phyloP scores from a whole-genome alignment of 1,140 invertebrate species.

The Apis dorsata region DNA sequence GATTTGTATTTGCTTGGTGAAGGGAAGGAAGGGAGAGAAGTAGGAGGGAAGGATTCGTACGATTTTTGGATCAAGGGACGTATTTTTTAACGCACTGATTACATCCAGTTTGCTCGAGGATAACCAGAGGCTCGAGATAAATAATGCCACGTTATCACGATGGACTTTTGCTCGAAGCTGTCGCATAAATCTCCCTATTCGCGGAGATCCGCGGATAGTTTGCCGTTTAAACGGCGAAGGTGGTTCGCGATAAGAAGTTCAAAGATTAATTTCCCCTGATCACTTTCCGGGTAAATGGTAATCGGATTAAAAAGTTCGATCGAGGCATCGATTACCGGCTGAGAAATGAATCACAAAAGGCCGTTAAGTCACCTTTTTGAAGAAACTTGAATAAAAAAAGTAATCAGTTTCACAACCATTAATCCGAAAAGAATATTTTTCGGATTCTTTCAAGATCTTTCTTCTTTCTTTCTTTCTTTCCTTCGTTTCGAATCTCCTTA shows the following conservation, averaged over 20 bases:
- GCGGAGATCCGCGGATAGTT: constrained; percentile 18
- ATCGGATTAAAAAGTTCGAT: constrained; percentile 58
- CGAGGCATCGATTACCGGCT: constrained; percentile 27
- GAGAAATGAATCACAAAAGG: constrained; percentile 23
- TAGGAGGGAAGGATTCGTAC: no score
- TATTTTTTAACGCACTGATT: background rate
- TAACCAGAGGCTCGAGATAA: no score
- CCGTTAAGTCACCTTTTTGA: no score
- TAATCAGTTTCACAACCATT: background rate
- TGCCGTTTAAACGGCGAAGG: constrained; percentile 12
- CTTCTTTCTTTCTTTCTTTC: no score
- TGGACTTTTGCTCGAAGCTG: constrained; percentile 34
- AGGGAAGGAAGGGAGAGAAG: no score
- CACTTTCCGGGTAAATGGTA: constrained; percentile 38
- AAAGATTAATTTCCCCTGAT: constrained; percentile 52
- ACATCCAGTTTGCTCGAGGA: background rate
- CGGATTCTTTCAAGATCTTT: no score
- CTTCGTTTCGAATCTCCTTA: no score
- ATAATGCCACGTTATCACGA: constrained; percentile 20
- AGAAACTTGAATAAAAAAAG: background rate
- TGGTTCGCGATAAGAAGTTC: constrained; percentile 55
- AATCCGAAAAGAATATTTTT: background rate
- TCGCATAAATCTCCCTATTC: constrained; percentile 32
- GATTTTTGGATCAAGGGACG: no score
- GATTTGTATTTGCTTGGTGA: no score